phyloP scores from a whole-genome alignment of 92 coral and sea anemone genomes.

The Muricea muricata region DNA sequence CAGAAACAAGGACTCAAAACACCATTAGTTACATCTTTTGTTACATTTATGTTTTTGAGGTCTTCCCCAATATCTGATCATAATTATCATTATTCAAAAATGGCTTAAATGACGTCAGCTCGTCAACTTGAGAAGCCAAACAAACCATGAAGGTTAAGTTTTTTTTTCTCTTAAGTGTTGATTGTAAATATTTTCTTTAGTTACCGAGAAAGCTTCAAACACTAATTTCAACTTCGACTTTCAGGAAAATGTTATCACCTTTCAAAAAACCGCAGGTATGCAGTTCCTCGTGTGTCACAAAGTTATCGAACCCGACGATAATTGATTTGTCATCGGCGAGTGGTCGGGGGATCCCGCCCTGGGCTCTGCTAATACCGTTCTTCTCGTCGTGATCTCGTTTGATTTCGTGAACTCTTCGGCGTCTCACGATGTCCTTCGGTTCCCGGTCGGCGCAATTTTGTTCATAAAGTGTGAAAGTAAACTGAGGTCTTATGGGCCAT shows the following conservation, averaged over 20 bases:
- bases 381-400: constrained; percentile 89
- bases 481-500: constrained; percentile 98
- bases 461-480: constrained; percentile 84
- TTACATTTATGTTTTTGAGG: too few relatives aligned
- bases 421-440: constrained; percentile 87
- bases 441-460: constrained; percentile 78
- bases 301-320: constrained; percentile 95
- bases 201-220: constrained; percentile 34
- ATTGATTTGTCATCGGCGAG: constrained; percentile 88
- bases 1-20: too few relatives aligned
- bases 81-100: too few relatives aligned
- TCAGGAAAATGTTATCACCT: constrained; percentile 80
- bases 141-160: too few relatives aligned
- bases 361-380: constrained; percentile 75
- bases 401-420: constrained; percentile 89
- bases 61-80: too few relatives aligned
- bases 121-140: too few relatives aligned
- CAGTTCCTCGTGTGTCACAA: constrained; percentile 81
- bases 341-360: constrained; percentile 87
- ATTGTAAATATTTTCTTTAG: too few relatives aligned
- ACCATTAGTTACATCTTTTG: too few relatives aligned
- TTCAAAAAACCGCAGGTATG: constrained; percentile 74
- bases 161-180: too few relatives aligned
- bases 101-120: too few relatives aligned
- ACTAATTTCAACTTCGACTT: constrained; percentile 80